Evolutionary conservation across 2,888 invertebrate genomes (phyloP).

Genomic region (Ischnura elegans): DNA sequence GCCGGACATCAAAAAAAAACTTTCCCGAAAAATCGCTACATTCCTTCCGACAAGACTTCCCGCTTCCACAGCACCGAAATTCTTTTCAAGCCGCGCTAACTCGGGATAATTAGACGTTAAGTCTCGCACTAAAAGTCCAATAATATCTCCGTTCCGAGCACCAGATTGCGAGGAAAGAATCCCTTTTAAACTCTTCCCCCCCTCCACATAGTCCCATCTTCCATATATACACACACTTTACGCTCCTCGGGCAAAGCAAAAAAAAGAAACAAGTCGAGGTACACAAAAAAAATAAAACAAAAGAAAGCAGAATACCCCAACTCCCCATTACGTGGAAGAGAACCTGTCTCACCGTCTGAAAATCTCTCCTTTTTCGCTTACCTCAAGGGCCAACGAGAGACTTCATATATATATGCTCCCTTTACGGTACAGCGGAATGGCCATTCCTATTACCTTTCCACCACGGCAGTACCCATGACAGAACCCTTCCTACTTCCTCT

Average conservation of each 20-base stretch:
- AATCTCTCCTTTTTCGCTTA: conserved; percentile 46
- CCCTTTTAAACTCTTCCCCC: neutral
- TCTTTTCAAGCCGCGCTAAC: conserved; percentile 18
- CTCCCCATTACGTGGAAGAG: conserved; percentile 13
- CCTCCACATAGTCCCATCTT: neutral
- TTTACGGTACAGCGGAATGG: conserved; percentile 35
- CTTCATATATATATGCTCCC: conserved; percentile 45
- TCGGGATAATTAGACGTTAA: conserved; percentile 21
- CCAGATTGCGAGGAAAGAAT: neutral
- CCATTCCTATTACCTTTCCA: conserved; percentile 7
- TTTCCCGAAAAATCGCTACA: conserved; percentile 3
- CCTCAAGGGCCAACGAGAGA: conserved; percentile 49
- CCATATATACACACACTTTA: neutral
- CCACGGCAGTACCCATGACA: neutral
- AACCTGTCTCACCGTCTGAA: conserved; percentile 38
- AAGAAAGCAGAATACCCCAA: neutral
- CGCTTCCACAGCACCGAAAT: neutral
- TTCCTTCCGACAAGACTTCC: neutral
- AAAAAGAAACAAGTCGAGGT: neutral
- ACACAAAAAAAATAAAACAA: neutral
- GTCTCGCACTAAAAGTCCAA: neutral
- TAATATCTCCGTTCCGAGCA: neutral
- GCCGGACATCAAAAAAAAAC: neutral
- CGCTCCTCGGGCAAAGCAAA: neutral
- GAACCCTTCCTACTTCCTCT: neutral